These are phyloP conservation scores for Notolabrus celidotus DNA, from an alignment of 2,797 vertebrate genomes.

Conservation along the genomic window DNA sequence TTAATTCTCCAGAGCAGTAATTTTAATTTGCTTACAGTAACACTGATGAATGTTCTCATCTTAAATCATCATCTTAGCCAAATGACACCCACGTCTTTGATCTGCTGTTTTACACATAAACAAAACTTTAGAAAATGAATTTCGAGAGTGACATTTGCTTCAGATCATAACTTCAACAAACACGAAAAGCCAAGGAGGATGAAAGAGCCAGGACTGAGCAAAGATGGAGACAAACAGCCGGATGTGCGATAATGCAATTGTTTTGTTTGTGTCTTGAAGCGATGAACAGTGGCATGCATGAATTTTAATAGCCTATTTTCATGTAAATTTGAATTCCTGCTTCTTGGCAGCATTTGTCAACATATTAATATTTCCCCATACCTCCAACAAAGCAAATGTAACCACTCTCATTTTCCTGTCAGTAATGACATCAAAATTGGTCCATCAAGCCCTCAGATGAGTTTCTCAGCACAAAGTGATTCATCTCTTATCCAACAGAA, in stretches of 20 bases:
- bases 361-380: conserved; percentile 67
- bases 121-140: conserved; percentile 53
- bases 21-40: not conserved
- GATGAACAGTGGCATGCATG: conserved; percentile 59
- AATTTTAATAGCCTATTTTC: conserved; percentile 81
- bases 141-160: conserved; percentile 45
- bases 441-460: conserved; percentile 36
- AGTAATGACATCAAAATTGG: conserved; percentile 46
- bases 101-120: conserved; percentile 36
- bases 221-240: conserved; percentile 65
- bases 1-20: no score
- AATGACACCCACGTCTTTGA: conserved; percentile 39
- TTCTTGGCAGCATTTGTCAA: conserved; percentile 67
- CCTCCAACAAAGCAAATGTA: conserved; percentile 54
- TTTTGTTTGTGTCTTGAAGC: conserved; percentile 76
- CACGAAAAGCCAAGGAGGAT: conserved; percentile 54
- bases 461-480: conserved; percentile 29
- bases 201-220: conserved; percentile 50
- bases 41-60: conserved; percentile 25
- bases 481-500: conserved; percentile 28
- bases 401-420: conserved; percentile 52
- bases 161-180: conserved; percentile 65
- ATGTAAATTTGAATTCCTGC: conserved; percentile 75
- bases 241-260: conserved; percentile 67
- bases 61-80: conserved; percentile 24